Percentiles rank a stretch among this genome's conserved stretches.
Conservation (phyloP, 2,797 vertebrate species). For the Hapalemur alaotrensis region DNA sequence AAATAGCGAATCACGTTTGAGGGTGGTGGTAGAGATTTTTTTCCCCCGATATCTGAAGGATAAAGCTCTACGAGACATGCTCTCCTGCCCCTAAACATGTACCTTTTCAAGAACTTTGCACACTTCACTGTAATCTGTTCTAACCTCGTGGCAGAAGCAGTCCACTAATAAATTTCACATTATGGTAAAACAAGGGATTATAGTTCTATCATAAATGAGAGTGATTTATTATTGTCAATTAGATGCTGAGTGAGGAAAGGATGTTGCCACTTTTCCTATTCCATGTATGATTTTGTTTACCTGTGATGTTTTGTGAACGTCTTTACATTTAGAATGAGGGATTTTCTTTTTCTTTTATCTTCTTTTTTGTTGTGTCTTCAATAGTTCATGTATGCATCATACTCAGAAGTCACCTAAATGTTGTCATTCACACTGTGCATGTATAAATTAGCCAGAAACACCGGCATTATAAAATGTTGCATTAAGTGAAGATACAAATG, state of each 20-base stretch:
- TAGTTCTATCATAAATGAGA: slow-evolving; percentile 80
- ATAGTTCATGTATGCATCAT: slow-evolving; percentile 74
- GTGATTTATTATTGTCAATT: slow-evolving; percentile 81
- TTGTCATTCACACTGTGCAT: slow-evolving; percentile 78
- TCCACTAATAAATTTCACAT: slow-evolving; percentile 80
- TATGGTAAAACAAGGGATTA: slow-evolving; percentile 82
- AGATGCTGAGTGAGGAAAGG: slow-evolving; percentile 66
- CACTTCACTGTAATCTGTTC: slow-evolving; percentile 72
- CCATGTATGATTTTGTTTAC: slow-evolving; percentile 78
- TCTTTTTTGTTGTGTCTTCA: slow-evolving; percentile 71
- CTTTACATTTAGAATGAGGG: slow-evolving; percentile 78
- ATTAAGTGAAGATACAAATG: slow-evolving; percentile 81
- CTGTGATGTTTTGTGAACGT: slow-evolving; percentile 77
- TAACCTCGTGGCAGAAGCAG: slow-evolving; percentile 72
- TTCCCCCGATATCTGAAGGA: background rate
- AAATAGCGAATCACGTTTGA: slow-evolving; percentile 63
- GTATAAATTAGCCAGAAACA: slow-evolving; percentile 81
- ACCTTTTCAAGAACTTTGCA: slow-evolving; percentile 57
- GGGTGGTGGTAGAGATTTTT: background rate
- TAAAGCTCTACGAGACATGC: background rate
- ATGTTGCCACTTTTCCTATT: slow-evolving; percentile 66
- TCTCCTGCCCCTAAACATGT: background rate
- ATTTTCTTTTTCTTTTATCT: slow-evolving; percentile 66
- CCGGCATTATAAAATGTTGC: slow-evolving; percentile 82
- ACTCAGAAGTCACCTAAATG: slow-evolving; percentile 82